Evolutionary conservation across 2,113 vertebrate species (phyloP).

Genomic region (Saguinus midas): DNA sequence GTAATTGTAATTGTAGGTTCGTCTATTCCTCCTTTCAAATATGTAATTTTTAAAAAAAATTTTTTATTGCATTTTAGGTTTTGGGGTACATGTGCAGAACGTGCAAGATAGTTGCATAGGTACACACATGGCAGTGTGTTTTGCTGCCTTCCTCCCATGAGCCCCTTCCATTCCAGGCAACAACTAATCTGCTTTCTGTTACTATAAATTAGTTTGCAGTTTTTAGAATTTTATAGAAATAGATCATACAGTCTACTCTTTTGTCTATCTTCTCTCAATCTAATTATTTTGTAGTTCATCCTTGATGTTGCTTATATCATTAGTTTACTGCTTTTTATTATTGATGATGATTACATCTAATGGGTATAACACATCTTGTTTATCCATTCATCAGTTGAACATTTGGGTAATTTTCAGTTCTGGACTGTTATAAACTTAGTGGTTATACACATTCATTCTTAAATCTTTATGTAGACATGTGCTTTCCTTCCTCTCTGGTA

Average conservation of each 20-base stretch:
- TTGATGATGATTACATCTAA: not conserved
- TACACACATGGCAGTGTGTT: too few species aligned
- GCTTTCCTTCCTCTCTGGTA: not conserved
- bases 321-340: slow-evolving; percentile 8
- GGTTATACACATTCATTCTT: not conserved
- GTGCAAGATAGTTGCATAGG: too few species aligned
- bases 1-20: not conserved
- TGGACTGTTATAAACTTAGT: not conserved
- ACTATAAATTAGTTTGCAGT: not conserved
- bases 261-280: not conserved
- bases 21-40: not conserved
- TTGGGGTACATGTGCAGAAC: too few species aligned
- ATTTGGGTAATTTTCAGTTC: slow-evolving; percentile 11
- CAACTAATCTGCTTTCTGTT: not conserved
- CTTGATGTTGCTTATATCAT: not conserved
- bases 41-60: too few species aligned
- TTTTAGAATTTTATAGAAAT: not conserved
- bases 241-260: not conserved
- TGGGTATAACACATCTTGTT: not conserved
- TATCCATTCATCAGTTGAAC: not conserved
- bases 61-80: too few species aligned
- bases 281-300: slow-evolving; percentile 27
- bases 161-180: not conserved
- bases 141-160: too few species aligned
- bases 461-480: not conserved